A percentile compares a stretch with the other conserved stretches of the same genome.
Conservation (phyloP, 2,797 vertebrate species). For the Poliocrania exsul region DNA sequence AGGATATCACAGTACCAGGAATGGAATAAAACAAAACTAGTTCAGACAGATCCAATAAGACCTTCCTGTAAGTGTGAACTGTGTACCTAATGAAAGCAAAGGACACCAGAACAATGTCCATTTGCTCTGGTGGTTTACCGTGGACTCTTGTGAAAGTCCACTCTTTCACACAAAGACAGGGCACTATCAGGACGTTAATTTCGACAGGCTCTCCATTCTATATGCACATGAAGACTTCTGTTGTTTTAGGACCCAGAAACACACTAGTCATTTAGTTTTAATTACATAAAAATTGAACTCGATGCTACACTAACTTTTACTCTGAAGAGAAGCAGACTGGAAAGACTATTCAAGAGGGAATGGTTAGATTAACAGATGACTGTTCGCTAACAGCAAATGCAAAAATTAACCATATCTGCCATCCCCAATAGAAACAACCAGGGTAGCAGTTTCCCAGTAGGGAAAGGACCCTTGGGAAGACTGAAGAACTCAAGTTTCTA, state of each 20-base stretch:
- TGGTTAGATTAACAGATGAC: neutral
- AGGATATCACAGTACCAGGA: neutral
- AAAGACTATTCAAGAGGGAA: neutral
- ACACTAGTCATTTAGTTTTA: neutral
- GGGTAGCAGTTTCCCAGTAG: neutral
- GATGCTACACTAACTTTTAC: neutral
- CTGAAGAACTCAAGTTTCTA: neutral
- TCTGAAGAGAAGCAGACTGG: neutral
- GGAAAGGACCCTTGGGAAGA: neutral
- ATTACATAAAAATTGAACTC: neutral
- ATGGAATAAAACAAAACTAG: neutral
- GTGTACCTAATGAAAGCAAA: neutral
- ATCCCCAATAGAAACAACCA: neutral
- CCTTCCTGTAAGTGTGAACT: neutral
- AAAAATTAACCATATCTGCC: neutral
- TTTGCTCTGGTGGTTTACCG: neutral
- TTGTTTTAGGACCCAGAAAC: neutral
- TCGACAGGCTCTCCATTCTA: neutral
- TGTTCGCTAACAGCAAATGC: neutral
- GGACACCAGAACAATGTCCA: neutral
- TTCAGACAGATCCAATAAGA: neutral
- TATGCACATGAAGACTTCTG: neutral
- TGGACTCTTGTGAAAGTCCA: neutral
- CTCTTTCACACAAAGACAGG: neutral
- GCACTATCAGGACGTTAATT: neutral